Percentiles rank a stretch among this genome's conserved stretches.
phyloP scores from a whole-genome alignment of 2,888 invertebrate species.

The Drosophila nr. medialis region DNA sequence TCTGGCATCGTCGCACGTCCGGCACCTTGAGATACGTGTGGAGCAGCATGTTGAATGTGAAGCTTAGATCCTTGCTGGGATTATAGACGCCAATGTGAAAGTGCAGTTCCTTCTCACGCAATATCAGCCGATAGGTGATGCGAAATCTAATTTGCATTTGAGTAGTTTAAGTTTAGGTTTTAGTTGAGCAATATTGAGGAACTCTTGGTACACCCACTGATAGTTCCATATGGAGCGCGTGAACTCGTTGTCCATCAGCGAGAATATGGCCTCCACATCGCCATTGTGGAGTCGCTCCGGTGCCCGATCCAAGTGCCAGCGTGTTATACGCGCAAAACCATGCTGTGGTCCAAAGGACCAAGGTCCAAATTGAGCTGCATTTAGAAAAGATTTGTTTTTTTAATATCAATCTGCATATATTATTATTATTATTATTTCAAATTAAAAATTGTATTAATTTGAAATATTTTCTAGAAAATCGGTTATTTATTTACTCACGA shows the following conservation, averaged over 20 bases:
- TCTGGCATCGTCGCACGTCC: conserved; percentile 95
- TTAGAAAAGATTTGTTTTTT: background rate
- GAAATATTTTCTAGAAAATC: background rate
- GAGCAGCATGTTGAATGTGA: conserved; percentile 95
- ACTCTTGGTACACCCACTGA: conserved; percentile 87
- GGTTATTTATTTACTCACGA: conserved; percentile 90
- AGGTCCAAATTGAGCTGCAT: conserved; percentile 95
- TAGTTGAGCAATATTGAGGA: background rate
- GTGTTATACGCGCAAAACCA: conserved; percentile 96
- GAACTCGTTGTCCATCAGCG: conserved; percentile 96
- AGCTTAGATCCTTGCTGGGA: conserved; percentile 95
- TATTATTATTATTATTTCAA: background rate
- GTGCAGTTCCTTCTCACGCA: conserved; percentile 95
- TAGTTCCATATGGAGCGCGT: conserved; percentile 97
- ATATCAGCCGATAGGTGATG: conserved; percentile 95
- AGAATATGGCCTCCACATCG: conserved; percentile 96
- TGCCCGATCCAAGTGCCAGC: conserved; percentile 95
- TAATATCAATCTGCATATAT: background rate
- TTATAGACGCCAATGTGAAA: conserved; percentile 97
- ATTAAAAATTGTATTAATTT: background rate
- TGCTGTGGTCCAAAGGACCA: conserved; percentile 98
- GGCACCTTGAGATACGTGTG: conserved; percentile 99
- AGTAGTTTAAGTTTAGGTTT: background rate
- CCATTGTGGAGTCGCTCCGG: conserved; percentile 95
- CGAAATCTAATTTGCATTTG: conserved; percentile 88